Percentiles rank a stretch among this genome's conserved stretches.
These are phyloP conservation scores for Cantharis lateralis DNA, from an alignment of 2,888 invertebrate species.

Conservation along the genomic window DNA sequence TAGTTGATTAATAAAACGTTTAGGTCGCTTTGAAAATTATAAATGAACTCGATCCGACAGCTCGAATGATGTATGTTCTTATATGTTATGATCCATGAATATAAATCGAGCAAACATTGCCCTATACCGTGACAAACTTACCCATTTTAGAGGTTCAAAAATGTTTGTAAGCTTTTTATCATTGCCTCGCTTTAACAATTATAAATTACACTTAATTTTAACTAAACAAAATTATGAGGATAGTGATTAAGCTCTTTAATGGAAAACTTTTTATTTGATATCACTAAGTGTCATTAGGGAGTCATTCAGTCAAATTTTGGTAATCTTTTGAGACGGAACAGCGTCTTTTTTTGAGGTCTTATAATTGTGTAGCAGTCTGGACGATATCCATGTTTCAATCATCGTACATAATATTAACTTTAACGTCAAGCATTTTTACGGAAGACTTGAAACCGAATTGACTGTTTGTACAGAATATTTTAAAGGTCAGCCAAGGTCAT, in stretches of 20 bases:
- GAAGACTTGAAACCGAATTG: too few relatives aligned
- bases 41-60: constrained; percentile 49
- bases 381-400: too few relatives aligned
- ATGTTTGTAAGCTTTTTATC: not conserved
- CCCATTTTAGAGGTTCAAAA: constrained; percentile 28
- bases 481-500: too few relatives aligned
- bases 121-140: constrained; percentile 40
- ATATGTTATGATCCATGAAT: constrained; percentile 50
- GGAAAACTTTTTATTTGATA: not conserved
- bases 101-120: constrained; percentile 41
- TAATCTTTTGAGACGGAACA: too few relatives aligned
- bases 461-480: too few relatives aligned
- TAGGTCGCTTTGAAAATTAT: constrained; percentile 42
- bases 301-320: not conserved
- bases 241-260: not conserved
- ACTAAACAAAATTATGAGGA: not conserved
- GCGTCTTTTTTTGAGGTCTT: too few relatives aligned
- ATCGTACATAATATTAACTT: too few relatives aligned
- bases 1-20: constrained; percentile 45
- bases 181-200: not conserved
- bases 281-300: not conserved
- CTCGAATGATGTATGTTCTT: constrained; percentile 47
- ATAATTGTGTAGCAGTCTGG: too few relatives aligned
- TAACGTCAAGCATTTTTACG: too few relatives aligned
- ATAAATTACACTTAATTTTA: not conserved